Conservation (phyloP, 2,888 invertebrate genomes). For the Thymelicus acteon region DNA sequence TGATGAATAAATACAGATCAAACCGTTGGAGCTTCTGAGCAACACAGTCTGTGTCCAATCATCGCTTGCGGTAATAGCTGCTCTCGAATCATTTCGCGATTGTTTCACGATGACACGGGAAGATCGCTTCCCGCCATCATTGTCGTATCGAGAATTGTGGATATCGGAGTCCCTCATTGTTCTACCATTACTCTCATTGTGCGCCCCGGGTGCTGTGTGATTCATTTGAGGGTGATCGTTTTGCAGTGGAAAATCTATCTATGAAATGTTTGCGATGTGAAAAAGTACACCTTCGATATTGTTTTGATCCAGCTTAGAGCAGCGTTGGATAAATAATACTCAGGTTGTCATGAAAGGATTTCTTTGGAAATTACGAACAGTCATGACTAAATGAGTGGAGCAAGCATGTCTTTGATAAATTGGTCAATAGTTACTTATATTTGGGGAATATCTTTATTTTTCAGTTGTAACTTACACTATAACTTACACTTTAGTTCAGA, state of each 20-base stretch:
- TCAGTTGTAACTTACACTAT: no score
- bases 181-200: conserved; percentile 32
- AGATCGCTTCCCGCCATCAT: conserved; percentile 13
- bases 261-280: conserved; percentile 1
- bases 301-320: not conserved
- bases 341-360: no score
- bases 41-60: conserved; percentile 52
- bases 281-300: not conserved
- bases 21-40: conserved; percentile 22
- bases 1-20: no score
- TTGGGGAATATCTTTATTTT: no score
- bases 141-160: conserved; percentile 34
- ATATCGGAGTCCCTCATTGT: conserved; percentile 32
- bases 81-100: conserved; percentile 71
- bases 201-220: conserved; percentile 22
- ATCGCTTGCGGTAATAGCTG: conserved; percentile 69
- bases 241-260: conserved; percentile 6
- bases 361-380: no score
- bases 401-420: no score
- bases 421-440: no score
- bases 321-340: not conserved
- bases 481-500: no score
- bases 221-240: conserved; percentile 30
- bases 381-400: no score
- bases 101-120: conserved; percentile 51